Conservation (phyloP, 2,888 invertebrate species). For the Caradrina kadenii region DNA sequence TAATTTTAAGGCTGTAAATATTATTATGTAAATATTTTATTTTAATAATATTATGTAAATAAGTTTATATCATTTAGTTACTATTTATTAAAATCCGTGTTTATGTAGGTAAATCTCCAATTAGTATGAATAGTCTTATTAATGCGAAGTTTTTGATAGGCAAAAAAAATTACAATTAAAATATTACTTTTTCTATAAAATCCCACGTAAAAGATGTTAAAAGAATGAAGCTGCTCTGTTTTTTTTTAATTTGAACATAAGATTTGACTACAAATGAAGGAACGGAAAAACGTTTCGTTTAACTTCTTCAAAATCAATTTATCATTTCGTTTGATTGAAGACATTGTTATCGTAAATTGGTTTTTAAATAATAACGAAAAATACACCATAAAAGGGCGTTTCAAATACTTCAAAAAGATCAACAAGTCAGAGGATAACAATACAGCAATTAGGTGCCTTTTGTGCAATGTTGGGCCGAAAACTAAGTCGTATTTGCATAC, state of each 20-base stretch:
- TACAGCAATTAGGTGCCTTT: slow-evolving; percentile 21
- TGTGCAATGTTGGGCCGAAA: slow-evolving; percentile 5
- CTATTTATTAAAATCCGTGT: too few species aligned
- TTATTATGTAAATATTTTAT: too few species aligned
- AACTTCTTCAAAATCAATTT: background rate
- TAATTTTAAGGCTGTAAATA: too few species aligned
- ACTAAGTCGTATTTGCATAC: slow-evolving; percentile 1
- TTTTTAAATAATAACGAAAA: background rate
- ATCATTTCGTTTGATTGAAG: background rate
- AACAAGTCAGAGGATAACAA: background rate
- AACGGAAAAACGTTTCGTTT: background rate
- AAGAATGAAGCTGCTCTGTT: background rate
- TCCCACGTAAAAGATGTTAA: background rate
- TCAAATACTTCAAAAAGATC: background rate
- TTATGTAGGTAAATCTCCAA: too few species aligned
- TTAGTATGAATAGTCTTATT: background rate
- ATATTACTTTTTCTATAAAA: background rate
- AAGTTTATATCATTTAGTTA: too few species aligned
- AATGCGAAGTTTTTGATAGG: background rate
- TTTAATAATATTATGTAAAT: too few species aligned
- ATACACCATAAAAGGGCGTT: too few species aligned
- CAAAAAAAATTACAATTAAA: background rate
- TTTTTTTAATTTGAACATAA: slow-evolving; percentile 5
- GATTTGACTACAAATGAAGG: background rate
- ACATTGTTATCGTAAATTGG: background rate